Evolutionary conservation across 2,113 vertebrate species (phyloP).

Genomic region (Petromus typicus): DNA sequence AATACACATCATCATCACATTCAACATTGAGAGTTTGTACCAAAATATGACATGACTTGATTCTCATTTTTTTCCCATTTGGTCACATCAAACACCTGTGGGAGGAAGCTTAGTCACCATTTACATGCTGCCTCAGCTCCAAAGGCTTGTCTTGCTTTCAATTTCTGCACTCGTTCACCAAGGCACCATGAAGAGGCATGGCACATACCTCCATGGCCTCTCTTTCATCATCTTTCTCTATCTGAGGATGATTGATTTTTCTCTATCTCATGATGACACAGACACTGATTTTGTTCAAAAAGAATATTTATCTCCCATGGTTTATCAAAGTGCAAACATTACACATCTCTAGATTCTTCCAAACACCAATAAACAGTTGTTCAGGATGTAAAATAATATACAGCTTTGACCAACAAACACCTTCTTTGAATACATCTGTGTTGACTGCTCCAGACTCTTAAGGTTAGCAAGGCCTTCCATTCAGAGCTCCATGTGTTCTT

Average conservation of each 20-base stretch:
- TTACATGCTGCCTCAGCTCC: too few relatives aligned
- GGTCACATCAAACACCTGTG: too few relatives aligned
- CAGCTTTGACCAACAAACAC: background rate
- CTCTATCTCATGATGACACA: background rate
- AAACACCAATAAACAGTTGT: background rate
- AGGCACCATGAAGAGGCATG: fast-evolving
- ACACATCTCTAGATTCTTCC: fast-evolving
- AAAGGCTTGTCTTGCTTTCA: too few relatives aligned
- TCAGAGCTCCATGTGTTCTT: conserved; percentile 60
- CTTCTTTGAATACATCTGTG: fast-evolving
- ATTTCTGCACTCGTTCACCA: background rate
- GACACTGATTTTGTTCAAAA: background rate
- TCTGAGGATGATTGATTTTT: too few relatives aligned
- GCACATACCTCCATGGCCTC: fast-evolving
- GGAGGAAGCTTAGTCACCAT: background rate
- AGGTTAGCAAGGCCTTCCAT: fast-evolving
- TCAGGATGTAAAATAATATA: background rate
- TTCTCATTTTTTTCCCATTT: too few relatives aligned
- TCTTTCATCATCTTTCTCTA: too few relatives aligned
- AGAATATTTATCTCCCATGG: conserved; percentile 56
- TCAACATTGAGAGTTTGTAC: too few relatives aligned
- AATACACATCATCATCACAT: too few relatives aligned
- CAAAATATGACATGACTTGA: too few relatives aligned
- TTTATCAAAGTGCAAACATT: background rate
- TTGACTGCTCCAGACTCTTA: fast-evolving